Conservation (phyloP, 1,140 invertebrate species). For the Hormaphis cornu region DNA sequence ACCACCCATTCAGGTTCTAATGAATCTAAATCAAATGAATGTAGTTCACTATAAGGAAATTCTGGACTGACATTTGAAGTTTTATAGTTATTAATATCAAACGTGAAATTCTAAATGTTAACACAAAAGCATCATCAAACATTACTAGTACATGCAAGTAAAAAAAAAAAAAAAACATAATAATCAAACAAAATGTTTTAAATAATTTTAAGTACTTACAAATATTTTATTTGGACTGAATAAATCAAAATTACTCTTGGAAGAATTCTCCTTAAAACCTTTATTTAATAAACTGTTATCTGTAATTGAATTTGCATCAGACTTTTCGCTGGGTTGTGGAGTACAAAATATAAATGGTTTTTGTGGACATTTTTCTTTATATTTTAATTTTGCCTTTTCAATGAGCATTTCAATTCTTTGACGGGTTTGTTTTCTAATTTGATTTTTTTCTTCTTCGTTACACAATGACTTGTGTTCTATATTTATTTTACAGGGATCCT, state of each 20-base stretch:
- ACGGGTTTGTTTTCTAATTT: background rate
- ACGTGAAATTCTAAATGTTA: background rate
- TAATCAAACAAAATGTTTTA: too few species aligned
- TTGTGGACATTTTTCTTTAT: background rate
- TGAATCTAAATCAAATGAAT: conserved; percentile 7
- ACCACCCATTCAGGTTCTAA: conserved; percentile 12
- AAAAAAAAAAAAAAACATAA: background rate
- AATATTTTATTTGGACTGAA: background rate
- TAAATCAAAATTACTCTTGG: background rate
- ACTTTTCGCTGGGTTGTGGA: background rate
- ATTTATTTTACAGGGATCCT: too few species aligned
- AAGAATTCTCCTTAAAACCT: background rate
- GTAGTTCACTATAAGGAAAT: background rate
- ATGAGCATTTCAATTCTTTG: background rate
- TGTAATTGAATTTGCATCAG: background rate
- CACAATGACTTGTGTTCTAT: too few species aligned
- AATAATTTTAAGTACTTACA: background rate
- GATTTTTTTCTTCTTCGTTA: background rate
- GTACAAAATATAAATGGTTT: background rate
- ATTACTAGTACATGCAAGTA: background rate
- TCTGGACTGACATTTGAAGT: background rate
- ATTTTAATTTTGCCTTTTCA: background rate
- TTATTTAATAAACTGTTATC: background rate
- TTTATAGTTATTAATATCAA: background rate
- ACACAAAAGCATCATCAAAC: background rate